These are phyloP conservation scores for Anadara kagoshimensis DNA, from an alignment of 1,140 invertebrate genomes.

Conservation along the genomic window DNA sequence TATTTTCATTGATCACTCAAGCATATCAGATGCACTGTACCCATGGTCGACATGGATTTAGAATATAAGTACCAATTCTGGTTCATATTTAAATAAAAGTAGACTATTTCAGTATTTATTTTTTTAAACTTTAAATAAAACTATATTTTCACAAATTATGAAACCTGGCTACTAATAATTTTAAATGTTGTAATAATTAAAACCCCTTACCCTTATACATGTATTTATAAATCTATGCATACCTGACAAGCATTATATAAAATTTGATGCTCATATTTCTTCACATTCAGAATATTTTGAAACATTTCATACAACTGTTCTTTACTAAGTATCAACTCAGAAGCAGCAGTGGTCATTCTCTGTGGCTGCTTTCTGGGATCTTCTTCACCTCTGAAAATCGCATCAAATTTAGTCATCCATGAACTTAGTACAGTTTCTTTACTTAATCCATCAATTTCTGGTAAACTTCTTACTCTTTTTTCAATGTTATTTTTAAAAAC, in stretches of 20 bases:
- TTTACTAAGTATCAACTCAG: constrained; percentile 74
- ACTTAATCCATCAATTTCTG: constrained; percentile 98
- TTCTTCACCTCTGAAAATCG: constrained; percentile 92
- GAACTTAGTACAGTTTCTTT: constrained; percentile 99
- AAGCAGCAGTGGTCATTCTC: constrained; percentile 69
- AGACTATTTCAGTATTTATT: no score
- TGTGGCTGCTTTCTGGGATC: constrained; percentile 73
- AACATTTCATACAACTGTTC: constrained; percentile 97
- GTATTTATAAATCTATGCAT: constrained; percentile 59
- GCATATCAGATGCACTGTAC: no score
- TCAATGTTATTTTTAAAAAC: constrained; percentile 98
- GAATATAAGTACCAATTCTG: no score
- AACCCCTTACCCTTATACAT: not conserved
- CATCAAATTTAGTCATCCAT: constrained; percentile 99
- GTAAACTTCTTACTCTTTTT: constrained; percentile 95
- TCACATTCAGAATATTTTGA: constrained; percentile 97
- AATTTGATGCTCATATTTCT: constrained; percentile 99
- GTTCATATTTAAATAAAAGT: no score
- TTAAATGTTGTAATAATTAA: no score
- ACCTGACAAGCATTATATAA: constrained; percentile 99
- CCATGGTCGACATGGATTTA: no score
- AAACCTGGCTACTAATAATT: no score
- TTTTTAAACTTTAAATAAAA: no score
- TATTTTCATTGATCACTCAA: no score
- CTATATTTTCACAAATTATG: no score